These are phyloP conservation scores for Tethea ocularis DNA, from an alignment of 2,888 invertebrate species.

Conservation along the genomic window DNA sequence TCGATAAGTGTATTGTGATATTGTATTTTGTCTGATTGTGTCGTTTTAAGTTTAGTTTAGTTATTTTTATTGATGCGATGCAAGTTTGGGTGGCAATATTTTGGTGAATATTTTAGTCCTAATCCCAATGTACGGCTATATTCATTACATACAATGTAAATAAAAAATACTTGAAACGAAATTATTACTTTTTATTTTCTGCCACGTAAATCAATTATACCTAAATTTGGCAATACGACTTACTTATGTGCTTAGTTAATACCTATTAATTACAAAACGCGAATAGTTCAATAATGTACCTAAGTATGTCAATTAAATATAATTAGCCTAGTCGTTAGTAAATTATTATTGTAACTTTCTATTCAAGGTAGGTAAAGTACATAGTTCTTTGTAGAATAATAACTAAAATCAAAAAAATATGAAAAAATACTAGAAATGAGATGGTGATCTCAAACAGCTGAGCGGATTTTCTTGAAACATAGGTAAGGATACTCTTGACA, in stretches of 20 bases:
- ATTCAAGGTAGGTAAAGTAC: no score
- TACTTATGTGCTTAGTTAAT: background rate
- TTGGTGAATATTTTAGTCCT: conserved; percentile 46
- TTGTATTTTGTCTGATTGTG: conserved; percentile 52
- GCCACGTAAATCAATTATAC: background rate
- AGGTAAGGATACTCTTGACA: no score
- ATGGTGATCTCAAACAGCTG: no score
- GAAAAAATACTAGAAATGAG: no score
- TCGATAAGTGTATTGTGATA: conserved; percentile 74
- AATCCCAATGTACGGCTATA: conserved; percentile 48
- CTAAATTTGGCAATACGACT: background rate
- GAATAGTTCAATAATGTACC: background rate
- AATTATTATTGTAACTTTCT: no score
- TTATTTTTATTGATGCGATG: conserved; percentile 42
- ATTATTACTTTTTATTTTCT: conserved; percentile 2
- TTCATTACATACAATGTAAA: conserved; percentile 55
- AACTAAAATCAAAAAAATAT: no score
- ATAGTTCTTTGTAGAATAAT: no score
- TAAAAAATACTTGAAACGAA: conserved; percentile 32
- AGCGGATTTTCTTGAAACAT: no score
- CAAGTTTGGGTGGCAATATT: conserved; percentile 21
- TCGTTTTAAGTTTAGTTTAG: conserved; percentile 45
- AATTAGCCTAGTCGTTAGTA: no score
- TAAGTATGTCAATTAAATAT: background rate
- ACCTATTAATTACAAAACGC: background rate